These are phyloP conservation scores for Craterocephalus amniculus DNA, from an alignment of 2,797 vertebrate genomes.

Conservation along the genomic window DNA sequence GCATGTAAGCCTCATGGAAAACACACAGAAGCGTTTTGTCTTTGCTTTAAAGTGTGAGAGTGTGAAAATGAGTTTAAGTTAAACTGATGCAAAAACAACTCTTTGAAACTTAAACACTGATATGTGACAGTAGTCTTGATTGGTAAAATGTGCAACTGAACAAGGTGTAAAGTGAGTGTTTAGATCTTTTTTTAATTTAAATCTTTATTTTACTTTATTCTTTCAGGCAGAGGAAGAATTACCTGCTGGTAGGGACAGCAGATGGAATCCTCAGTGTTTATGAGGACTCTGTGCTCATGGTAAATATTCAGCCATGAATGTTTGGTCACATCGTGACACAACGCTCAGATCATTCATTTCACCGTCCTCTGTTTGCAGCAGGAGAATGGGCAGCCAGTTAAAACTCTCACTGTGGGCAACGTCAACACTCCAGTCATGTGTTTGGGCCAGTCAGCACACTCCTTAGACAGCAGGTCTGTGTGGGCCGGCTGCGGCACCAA, in stretches of 20 bases:
- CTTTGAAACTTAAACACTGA: no score
- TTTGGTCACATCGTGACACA: not conserved
- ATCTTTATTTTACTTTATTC: slow-evolving; percentile 1
- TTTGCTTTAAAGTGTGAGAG: not conserved
- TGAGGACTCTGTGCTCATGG: slow-evolving; percentile 91
- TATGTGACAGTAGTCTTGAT: no score
- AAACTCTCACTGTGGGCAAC: slow-evolving; percentile 84
- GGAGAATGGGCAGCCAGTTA: slow-evolving; percentile 86
- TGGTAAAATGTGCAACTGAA: no score
- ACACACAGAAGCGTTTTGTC: not conserved
- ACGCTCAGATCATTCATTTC: not conserved
- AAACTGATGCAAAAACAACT: not conserved
- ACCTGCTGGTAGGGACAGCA: slow-evolving; percentile 93
- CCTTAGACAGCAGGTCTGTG: slow-evolving; percentile 82
- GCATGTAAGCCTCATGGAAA: slow-evolving; percentile 75
- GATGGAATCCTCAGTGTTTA: slow-evolving; percentile 90
- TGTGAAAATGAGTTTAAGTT: not conserved
- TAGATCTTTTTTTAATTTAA: not conserved
- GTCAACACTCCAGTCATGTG: slow-evolving; percentile 90
- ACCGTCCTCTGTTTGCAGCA: slow-evolving; percentile 67
- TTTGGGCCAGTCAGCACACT: slow-evolving; percentile 83
- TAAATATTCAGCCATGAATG: slow-evolving; percentile 51
- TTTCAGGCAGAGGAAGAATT: slow-evolving; percentile 80
- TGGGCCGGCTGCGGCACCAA: slow-evolving; percentile 94
- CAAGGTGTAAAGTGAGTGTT: no score